phyloP scores from a whole-genome alignment of 2,113 vertebrate species.

The Oreotrochilus melanogaster region DNA sequence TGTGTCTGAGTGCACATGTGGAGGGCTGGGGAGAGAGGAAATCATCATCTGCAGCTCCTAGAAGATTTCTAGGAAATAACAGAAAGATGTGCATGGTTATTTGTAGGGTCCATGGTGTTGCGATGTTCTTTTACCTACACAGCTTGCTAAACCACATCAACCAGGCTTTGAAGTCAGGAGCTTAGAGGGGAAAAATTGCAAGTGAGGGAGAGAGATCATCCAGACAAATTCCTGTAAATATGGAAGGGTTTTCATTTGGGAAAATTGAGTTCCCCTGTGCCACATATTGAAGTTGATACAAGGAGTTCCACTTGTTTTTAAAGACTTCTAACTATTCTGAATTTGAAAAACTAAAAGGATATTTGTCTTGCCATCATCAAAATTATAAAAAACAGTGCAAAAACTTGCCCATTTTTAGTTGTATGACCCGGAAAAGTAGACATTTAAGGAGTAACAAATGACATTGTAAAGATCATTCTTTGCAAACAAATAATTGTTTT shows the following conservation, averaged over 20 bases:
- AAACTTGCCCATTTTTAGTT: not conserved
- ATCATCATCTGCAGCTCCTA: not conserved
- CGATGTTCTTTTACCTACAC: not conserved
- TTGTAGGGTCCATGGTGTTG: not conserved
- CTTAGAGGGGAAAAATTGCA: not conserved
- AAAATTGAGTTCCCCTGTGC: not conserved
- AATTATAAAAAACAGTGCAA: not conserved
- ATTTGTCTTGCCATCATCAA: not conserved
- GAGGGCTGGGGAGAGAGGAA: not conserved
- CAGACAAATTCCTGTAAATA: not conserved
- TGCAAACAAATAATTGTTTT: not conserved
- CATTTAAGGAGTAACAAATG: not conserved
- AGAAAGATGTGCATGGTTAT: not conserved
- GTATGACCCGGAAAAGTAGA: not conserved
- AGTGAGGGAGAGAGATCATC: rapidly evolving
- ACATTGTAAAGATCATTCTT: not conserved
- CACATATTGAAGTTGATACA: not conserved
- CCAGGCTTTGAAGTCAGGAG: not conserved
- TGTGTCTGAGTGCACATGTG: not conserved
- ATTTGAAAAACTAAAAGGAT: not conserved
- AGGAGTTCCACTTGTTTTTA: not conserved
- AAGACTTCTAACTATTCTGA: not conserved
- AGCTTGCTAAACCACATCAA: not conserved
- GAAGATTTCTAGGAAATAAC: not conserved
- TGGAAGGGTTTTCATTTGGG: not conserved